Evolutionary conservation across 2,113 vertebrate genomes (phyloP), one percentile per base, ranked within the genome.

Genomic region (Ivindomyrus marchei): DNA sequence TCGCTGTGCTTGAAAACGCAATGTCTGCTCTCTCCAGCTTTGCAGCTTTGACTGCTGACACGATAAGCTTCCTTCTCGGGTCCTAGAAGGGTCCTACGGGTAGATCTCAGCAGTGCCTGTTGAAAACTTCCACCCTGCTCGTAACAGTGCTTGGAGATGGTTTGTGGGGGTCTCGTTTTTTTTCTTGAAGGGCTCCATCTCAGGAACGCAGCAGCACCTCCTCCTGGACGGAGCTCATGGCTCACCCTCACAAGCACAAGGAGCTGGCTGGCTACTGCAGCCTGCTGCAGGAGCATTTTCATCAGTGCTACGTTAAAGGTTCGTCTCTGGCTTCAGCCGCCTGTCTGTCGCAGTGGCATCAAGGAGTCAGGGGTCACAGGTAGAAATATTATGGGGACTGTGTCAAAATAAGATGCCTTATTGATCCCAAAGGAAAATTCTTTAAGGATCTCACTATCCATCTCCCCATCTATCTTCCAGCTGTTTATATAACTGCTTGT

Each of bases 251-350:
- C 93, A 97, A 97, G 91, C 95, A 97, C 92, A 99, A 99, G 91
- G 98, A 99, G 85, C 92, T 98, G 89, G 95, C 97, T 86, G 97
- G 95, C 91, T 98, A 97, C 90, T 99, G 98, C 94, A 97, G 95
- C 0, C 94, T 99, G 88, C 95, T 99, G 47, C 98, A 99, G 92
- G 98, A 99, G 88, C 97, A 99, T 46, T 98, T 98, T 80, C 97
- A 98, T 92, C 98, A 98, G 92, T 98, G 98, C 95, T 99, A 97
- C 0, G 98, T 99, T 91, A 97, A 96, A 90, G 97, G 97, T 98
- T 87, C 92, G 83, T 2, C 56, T 24, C 36, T 94, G 83, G 92
- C 94, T 94, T 94, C 7, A 13, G 9, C n/a, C n/a, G 1, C 8
- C 62, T 31, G 62, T 70, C 27, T 3, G n/a, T 70, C 27, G 1